Percentiles rank a stretch among this genome's conserved stretches.
These are phyloP conservation scores for Noctua janthina DNA, from an alignment of 2,888 invertebrate species.

Conservation along the genomic window DNA sequence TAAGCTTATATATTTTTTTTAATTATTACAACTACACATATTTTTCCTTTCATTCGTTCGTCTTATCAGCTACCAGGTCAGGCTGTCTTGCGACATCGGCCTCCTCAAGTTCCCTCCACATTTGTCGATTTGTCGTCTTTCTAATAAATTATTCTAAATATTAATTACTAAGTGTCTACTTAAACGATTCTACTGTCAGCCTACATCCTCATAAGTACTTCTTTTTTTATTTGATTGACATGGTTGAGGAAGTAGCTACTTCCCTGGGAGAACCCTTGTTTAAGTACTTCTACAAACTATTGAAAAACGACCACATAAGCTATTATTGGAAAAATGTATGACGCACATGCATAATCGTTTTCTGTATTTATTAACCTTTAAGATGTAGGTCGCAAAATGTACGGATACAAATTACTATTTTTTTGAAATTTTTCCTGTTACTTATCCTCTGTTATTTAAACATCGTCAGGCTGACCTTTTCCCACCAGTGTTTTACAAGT, in stretches of 20 bases:
- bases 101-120: too few species aligned
- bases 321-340: conserved; percentile 5
- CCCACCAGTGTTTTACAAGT: background rate
- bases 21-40: too few species aligned
- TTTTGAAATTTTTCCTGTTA: background rate
- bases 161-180: background rate
- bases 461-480: background rate
- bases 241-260: background rate
- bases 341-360: background rate
- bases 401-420: background rate
- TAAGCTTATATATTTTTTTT: too few species aligned
- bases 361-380: background rate
- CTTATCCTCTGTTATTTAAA: background rate
- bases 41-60: too few species aligned
- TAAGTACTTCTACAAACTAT: background rate
- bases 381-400: background rate
- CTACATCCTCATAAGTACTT: too few species aligned
- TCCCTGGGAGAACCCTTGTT: too few species aligned
- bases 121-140: background rate
- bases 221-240: background rate
- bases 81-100: too few species aligned
- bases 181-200: too few species aligned
- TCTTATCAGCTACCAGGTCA: too few species aligned
- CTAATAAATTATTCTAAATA: background rate
- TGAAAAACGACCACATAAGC: background rate